Conservation (phyloP, 2,888 invertebrate species). For the Eledona agricola region DNA sequence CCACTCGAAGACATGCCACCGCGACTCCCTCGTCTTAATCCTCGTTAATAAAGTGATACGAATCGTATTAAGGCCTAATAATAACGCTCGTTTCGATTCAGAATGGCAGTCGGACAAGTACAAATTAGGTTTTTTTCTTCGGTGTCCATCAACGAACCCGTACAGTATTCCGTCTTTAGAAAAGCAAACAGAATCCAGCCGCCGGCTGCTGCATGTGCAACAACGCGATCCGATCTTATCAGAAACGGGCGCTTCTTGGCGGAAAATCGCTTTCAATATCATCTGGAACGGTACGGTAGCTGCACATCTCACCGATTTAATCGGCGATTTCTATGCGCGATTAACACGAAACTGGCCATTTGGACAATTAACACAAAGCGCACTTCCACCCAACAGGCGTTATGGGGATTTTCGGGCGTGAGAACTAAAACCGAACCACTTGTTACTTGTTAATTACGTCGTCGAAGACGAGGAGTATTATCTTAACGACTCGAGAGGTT, state of each 20-base stretch:
- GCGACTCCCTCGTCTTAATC: too few species aligned
- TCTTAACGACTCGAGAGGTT: background rate
- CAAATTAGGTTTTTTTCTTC: background rate
- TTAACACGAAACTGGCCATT: constrained; percentile 5
- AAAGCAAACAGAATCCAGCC: constrained; percentile 4
- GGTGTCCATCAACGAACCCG: background rate
- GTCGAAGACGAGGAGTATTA: constrained; percentile 12
- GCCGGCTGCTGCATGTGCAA: constrained; percentile 4
- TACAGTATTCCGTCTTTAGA: constrained; percentile 6
- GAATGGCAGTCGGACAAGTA: constrained; percentile 1
- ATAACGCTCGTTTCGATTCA: constrained; percentile 1
- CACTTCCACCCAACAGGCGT: too few species aligned
- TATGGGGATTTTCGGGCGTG: too few species aligned
- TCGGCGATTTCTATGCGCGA: constrained; percentile 26
- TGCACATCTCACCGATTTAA: constrained; percentile 19
- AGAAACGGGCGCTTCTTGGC: constrained; percentile 4
- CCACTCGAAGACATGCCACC: too few species aligned
- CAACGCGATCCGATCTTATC: constrained; percentile 11
- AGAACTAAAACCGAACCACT: too few species aligned
- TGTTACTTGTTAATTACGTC: constrained; percentile 29
- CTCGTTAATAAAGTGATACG: too few species aligned
- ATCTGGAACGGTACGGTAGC: constrained; percentile 10
- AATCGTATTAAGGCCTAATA: background rate
- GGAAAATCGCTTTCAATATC: constrained; percentile 12
- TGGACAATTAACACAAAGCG: too few species aligned